Base-by-base conservation (phyloP, 2,113 vertebrate species). In the Paedocypris sp. region DNA sequence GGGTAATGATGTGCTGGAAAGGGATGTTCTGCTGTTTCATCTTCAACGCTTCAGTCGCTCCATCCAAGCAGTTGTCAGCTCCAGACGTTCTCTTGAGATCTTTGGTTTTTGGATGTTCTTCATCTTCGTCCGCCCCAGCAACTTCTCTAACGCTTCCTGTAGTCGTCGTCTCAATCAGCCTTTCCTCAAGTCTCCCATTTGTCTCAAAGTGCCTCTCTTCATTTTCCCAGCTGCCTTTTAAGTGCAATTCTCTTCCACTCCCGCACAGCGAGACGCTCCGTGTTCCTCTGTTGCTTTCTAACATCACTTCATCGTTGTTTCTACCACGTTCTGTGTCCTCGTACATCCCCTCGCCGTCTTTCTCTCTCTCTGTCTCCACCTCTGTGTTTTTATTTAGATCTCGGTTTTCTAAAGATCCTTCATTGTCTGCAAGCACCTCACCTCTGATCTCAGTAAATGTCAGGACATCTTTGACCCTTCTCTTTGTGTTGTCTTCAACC, bases 381-480 rank as follows among this genome's bases (percentile, higher is more conserved):
- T 11, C 25, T 5, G 29, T 25, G 10, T 35, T 36, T 59, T 51
- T 51, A 60, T 58, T 33, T 58, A 31, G 19, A 51, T 29, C 46
- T 25, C 64, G 67, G 73, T 53, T 69, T 45, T 60, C 15, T 13
- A 20, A 46, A 49, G 29, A 38, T 28, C 56, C 67, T 49, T 7
- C 58, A 64, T 64, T 73, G 65, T 54, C 60, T 66, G 64, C 51
- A 48, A 67, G 70, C 12, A 69, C 70, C 66, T 60, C 66, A 35
- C 59, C 41, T 53, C 62, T 23, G 25, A 22, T 73, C 64, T 60
- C 69, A 46, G 49, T 69, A 80, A 83, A 83, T 83, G 79, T 77
- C 81, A 83, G 62, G 15, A 23, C 71, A 65, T 79, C 75, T 71
- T 67, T 50, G 22, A 7, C 51, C 2, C 36, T 31, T 69, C 77